Evolutionary conservation across 2,797 vertebrate species (phyloP).

Genomic region (Bradypodion ventrale): DNA sequence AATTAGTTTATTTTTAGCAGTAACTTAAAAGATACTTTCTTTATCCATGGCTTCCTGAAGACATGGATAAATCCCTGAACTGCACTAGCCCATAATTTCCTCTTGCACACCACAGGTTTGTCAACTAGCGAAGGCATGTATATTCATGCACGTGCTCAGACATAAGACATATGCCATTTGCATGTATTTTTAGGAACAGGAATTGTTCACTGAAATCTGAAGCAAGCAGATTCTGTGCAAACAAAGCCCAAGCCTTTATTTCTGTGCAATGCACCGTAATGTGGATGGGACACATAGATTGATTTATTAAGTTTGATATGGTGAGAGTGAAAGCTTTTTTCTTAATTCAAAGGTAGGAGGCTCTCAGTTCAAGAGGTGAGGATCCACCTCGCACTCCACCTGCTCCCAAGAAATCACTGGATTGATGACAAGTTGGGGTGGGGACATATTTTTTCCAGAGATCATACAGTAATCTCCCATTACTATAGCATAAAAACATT

Average conservation of each 20-base stretch:
- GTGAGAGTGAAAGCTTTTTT: background rate
- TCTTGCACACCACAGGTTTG: background rate
- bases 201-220: background rate
- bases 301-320: background rate
- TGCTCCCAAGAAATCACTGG: background rate
- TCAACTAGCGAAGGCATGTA: background rate
- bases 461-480: background rate
- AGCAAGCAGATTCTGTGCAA: background rate
- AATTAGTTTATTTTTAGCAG: too few species aligned
- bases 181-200: background rate
- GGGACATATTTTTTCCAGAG: background rate
- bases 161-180: background rate
- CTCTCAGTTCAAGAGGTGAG: background rate
- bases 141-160: background rate
- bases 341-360: background rate
- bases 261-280: background rate
- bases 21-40: background rate
- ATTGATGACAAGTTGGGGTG: background rate
- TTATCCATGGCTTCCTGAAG: background rate
- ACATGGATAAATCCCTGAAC: background rate
- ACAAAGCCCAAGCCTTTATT: background rate
- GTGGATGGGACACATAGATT: constrained; percentile 16
- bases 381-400: background rate
- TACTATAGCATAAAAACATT: background rate
- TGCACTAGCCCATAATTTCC: background rate